Evolutionary conservation across 2,113 vertebrate species (phyloP).

Genomic region (Platichthys flesus): DNA sequence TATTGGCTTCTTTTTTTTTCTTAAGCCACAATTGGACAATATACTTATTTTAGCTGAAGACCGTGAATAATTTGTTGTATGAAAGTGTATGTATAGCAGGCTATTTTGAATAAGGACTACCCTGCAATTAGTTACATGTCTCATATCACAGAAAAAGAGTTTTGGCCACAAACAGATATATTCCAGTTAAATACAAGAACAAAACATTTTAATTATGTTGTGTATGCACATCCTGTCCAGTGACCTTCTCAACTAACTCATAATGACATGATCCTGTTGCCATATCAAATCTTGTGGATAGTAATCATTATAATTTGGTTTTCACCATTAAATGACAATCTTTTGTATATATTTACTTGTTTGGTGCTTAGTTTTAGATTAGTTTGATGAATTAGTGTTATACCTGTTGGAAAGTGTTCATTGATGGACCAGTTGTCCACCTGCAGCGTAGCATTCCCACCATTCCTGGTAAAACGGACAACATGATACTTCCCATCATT

Average conservation of each 20-base stretch:
- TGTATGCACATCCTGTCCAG: slow-evolving; percentile 29
- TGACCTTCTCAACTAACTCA: background rate
- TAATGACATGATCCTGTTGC: background rate
- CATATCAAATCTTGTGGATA: background rate
- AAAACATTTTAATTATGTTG: background rate
- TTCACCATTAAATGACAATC: background rate
- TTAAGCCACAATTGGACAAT: too few species aligned
- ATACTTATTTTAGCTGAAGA: too few species aligned
- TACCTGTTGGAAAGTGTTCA: slow-evolving; percentile 97
- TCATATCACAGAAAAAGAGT: too few species aligned
- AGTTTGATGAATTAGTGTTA: background rate
- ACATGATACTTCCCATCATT: slow-evolving; percentile 98
- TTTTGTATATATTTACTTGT: too few species aligned
- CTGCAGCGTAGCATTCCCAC: slow-evolving; percentile 96
- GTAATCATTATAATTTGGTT: background rate
- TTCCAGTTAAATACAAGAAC: background rate
- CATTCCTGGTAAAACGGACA: slow-evolving; percentile 96
- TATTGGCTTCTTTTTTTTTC: too few species aligned
- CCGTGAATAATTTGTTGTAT: too few species aligned
- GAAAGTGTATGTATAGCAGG: too few species aligned
- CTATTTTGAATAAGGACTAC: too few species aligned
- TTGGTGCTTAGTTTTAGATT: background rate
- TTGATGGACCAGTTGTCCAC: slow-evolving; percentile 98
- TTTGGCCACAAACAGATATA: too few species aligned
- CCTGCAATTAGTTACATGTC: too few species aligned